Base-by-base conservation (phyloP, 2,797 vertebrate genomes). In the Dipus sagitta region DNA sequence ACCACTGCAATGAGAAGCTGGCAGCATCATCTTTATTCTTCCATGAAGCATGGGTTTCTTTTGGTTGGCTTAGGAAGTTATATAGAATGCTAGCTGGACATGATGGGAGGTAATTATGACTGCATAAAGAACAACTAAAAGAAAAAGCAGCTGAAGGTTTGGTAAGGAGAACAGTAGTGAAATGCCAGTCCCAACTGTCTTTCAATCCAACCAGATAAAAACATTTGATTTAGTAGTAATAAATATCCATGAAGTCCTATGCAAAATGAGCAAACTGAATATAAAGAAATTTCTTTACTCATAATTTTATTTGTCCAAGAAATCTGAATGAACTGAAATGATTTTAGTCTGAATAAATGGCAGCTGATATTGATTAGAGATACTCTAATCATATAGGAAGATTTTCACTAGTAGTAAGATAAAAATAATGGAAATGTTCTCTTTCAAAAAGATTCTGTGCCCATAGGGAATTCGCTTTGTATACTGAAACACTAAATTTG, bases 361-460 rank as follows among this genome's bases (percentile, higher is more conserved):
- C 71, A 24, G 42, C 26, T 92, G 81, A 91, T 65, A 79, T 89
- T 97, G 65, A 76, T 83, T 90, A 38, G 71, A 91, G 71, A 83
- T 82, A 58, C 88, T 72, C 83, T 88, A 84, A 78, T 79, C 13
- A 17, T 68, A 85, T 34, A 67, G 71, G 47, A 72, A 78, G 24
- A 85, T 38, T 75, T 26, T 6, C 38, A 83, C 47, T 95, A 92
- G 42, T 78, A 91, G 82, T 86, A 77, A 54, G 81, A 84, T 9
- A 78, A 85, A 91, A 87, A 14, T 62, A 80, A 87, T 94, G 83
- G 34, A 79, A 90, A 77, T 54, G 8, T 42, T 92, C 3, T 82
- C n/a, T 88, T 93, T 32, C 52, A 88, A 26, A 90, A 64, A 75
- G 78, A 81, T 65, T 85, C 9, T 94, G 38, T 93, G 28, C 14